Base-by-base conservation (phyloP, 2,797 vertebrate species). In the Pagetopsis macropterus region DNA sequence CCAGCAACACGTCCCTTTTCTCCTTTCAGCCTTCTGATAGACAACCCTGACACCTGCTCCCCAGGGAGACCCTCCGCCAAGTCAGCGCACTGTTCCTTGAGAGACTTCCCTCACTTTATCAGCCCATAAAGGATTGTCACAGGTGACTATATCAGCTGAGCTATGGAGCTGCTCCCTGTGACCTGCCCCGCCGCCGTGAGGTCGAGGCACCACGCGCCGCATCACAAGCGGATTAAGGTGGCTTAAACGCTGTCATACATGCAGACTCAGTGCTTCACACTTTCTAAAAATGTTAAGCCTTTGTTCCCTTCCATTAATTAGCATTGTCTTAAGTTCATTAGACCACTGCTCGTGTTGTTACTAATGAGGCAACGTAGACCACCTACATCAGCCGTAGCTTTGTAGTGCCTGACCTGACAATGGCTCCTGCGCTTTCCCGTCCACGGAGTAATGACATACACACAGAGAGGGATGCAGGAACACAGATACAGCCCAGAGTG, bases 321-420 rank as follows among this genome's bases (percentile, higher is more conserved):
- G 94, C 91, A 95, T 98, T 98, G 97, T 99, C 96, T 98, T 97
- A 98, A 97, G 96, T 97, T 96, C 96, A 96, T 98, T 98, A 98
- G 96, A 96, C 95, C 91, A 83, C 72, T 58, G 72, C 90, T 90
- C 92, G 87, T 89, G 92, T 93, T 95, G 96, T 96, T 90, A 80
- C 93, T 86, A 94, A 95, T 94, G 93, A 95, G 95, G 89, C 77
- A 86, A 78, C 87, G 84, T 91, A 75, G 89, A 94, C 93, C 95
- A 95, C 96, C 95, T 93, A 95, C 94, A 93, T 82, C 89, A 91
- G 94, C 93, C 87, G 88, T 87, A 75, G 95, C 96, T 95, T 90
- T 91, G 92, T 97, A 87, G 87, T 89, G 91, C 88, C 81, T 95
- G 96, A 98, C 97, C 97, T 96, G 87, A 94, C 95, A 89, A 81